Percentiles rank a stretch among this genome's conserved stretches.
phyloP scores from a whole-genome alignment of 2,113 vertebrate species.

The Lepisosteus oculatus region DNA sequence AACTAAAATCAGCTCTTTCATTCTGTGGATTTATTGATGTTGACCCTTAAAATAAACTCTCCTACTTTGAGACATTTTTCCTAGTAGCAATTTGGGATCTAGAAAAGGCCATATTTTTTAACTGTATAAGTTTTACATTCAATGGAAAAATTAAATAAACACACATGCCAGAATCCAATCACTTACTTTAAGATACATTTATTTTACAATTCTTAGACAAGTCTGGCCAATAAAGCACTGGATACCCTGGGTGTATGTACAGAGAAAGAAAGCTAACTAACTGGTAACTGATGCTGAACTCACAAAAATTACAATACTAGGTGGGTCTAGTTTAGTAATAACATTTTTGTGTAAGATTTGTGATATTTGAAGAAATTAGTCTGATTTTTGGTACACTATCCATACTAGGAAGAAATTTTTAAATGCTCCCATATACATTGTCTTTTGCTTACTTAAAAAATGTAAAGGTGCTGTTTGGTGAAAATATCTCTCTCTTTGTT shows the following conservation, averaged over 20 bases:
- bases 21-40: constrained; percentile 11
- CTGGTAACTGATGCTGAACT: neutral
- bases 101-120: neutral
- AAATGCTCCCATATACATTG: neutral
- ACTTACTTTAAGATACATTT: neutral
- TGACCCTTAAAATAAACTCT: constrained; percentile 8
- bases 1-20: neutral
- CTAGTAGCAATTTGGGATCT: neutral
- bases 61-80: neutral
- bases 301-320: neutral
- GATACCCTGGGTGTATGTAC: neutral
- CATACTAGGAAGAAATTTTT: neutral
- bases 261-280: neutral
- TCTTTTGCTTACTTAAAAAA: neutral
- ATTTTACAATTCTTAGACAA: neutral
- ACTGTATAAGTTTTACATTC: neutral
- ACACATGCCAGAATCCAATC: neutral
- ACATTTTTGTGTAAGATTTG: too few relatives aligned
- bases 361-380: too few relatives aligned
- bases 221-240: neutral
- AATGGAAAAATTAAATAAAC: constrained; percentile 1
- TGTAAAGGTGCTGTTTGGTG: too few relatives aligned
- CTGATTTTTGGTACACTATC: neutral
- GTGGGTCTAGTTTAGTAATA: neutral
- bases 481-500: too few relatives aligned